Base-by-base conservation (phyloP, 2,888 invertebrate species). In the Noctua fimbriata region DNA sequence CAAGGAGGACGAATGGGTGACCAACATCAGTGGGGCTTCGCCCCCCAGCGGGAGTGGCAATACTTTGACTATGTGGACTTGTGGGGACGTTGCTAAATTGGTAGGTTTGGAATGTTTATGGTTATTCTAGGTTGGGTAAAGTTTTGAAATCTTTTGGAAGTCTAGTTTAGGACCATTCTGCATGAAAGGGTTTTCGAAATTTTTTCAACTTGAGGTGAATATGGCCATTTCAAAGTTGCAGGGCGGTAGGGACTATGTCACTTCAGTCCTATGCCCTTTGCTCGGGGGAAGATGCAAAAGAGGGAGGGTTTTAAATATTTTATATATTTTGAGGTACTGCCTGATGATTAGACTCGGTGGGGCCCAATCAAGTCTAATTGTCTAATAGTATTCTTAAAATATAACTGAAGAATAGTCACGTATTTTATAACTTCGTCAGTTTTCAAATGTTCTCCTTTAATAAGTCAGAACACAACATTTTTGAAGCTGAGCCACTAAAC, bases 31-130 rank as follows among this genome's bases (percentile, higher is more conserved):
- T 10, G 93, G 89, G 0, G 88, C 86, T 0, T 89, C 90, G 18
- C 79, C 84, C 0, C 92, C 94, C 0, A 86, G 88, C 88, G 93
- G 94, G 0, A 90, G 91, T 0, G 81, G 76, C 5, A 90, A 87
- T 4, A 87, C 90, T 2, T 47, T 93, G 1, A 93, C 92, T 0
- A 14, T 94, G 4, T 95, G 95, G 95, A 91, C 60, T 21, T 28
- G 21, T 63, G 86, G 83, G 1, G 82, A 84, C 3, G 16, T 36
- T 14, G 83, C 83, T 14, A 84, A 86, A 67, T 41, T 82, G 82
- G 84, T 86, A 69, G 47, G 86, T 84, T 73, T 28, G 6, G 16
- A 12, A 69, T 3, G 1, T 55, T 32, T 52, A 52, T 16, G 41
- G 18, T 24, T 24, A 24, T 9, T 2, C 1, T 9, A 66, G 7